Base-by-base conservation (phyloP, 2,113 vertebrate genomes). In the Lasiurus cinereus region DNA sequence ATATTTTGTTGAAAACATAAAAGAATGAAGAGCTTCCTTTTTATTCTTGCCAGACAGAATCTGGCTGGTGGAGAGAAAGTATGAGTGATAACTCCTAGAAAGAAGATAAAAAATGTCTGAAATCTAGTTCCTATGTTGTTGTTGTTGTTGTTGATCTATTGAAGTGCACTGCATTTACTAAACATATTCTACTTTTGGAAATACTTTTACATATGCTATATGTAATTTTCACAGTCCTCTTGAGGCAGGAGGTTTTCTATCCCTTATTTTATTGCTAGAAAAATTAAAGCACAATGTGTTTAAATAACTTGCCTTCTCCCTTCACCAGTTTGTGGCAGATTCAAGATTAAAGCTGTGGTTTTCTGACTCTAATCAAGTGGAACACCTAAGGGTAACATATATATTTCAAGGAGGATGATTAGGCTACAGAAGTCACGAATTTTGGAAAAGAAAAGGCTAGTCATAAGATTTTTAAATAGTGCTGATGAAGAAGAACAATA, bases 231-330 rank as follows among this genome's bases (percentile, higher is more conserved):
- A 82, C 5, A 87, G 15, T 13, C 5, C 12, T 21, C 29, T 76
- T 74, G 48, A 87, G 70, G 39, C 56, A 91, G n/a, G 29, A 72
- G 14, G 74, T 79, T 87, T 93, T 78, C 85, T 88, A 64, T 46
- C 90, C 29, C 62, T 90, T 84, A 36, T 92, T 82, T 90, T 91
- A 94, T 77, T 80, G 31, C 84, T 88, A 52, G 27, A 91, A 85
- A 91, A 86, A 90, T 70, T 52, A 62, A 5, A 66, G 13, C 21
- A 91, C 9, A 72, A 12, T 46, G 2, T 59, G 48, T 72, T 80
- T 92, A 83, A 89, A 96, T 76, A 93, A 90, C 39, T 91, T 94
- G 22, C 21, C 33, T 83, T 83, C 29, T 36, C 50, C 31, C 21
- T 52, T 43, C 36, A 77, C 82, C n/a, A 46, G 24, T 93, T 22